A percentile compares a stretch with the other conserved stretches of the same genome.
These are phyloP conservation scores for Chloroceryle amazona DNA, from an alignment of 2,797 vertebrate species.

Conservation along the genomic window DNA sequence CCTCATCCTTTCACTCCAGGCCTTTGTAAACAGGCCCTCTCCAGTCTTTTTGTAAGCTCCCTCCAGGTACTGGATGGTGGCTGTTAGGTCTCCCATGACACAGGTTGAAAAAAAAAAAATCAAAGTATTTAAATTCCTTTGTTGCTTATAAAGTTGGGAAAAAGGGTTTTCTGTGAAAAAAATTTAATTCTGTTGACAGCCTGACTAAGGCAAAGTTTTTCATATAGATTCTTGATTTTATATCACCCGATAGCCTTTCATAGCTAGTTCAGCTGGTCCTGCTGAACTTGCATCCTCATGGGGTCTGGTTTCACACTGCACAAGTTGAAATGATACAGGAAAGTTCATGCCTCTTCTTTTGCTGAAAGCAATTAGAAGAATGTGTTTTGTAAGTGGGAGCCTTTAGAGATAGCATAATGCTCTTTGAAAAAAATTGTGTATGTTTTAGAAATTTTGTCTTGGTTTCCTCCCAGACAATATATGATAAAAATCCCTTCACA, in stretches of 20 bases:
- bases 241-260: neutral
- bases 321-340: neutral
- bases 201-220: neutral
- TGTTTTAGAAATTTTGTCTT: neutral
- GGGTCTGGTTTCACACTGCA: neutral
- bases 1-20: too few species aligned
- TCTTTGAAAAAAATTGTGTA: neutral
- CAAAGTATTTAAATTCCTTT: neutral
- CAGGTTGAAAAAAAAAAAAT: neutral
- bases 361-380: neutral
- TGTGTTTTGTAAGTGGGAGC: neutral
- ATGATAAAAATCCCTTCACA: neutral
- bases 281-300: neutral
- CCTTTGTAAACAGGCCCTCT: too few species aligned
- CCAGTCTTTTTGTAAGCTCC: too few species aligned
- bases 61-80: too few species aligned
- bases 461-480: neutral
- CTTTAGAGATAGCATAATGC: neutral
- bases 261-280: neutral
- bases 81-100: neutral
- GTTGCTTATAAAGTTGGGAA: neutral
- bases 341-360: neutral
- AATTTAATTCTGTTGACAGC: neutral
- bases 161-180: neutral
- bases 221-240: neutral